Percentiles rank a stretch among this genome's conserved stretches.
phyloP scores from a whole-genome alignment of 2,797 vertebrate species.

The Telmatherina bonti region DNA sequence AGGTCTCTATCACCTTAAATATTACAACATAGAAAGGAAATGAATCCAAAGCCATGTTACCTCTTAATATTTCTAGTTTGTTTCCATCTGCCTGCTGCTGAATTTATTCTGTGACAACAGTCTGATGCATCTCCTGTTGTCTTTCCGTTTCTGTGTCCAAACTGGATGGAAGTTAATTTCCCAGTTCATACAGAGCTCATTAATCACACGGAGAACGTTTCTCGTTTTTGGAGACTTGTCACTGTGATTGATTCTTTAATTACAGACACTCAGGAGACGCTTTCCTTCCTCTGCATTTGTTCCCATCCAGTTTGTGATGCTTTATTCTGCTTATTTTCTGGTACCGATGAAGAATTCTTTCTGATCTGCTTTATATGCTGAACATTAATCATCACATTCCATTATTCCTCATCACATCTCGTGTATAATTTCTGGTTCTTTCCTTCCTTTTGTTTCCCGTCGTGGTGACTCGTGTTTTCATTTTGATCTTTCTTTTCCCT shows the following conservation, averaged over 20 bases:
- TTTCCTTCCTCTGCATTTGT: slow-evolving; percentile 39
- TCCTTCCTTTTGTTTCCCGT: background rate
- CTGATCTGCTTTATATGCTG: slow-evolving; percentile 38
- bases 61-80: background rate
- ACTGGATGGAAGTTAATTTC: slow-evolving; percentile 24
- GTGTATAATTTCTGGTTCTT: background rate
- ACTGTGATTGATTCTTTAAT: slow-evolving; percentile 59
- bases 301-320: slow-evolving; percentile 17
- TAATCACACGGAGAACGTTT: slow-evolving; percentile 41
- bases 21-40: background rate
- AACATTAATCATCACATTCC: background rate
- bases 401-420: slow-evolving; percentile 12
- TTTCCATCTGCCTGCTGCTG: background rate
- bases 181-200: slow-evolving; percentile 41
- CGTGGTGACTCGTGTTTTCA: background rate
- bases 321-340: slow-evolving; percentile 17
- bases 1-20: background rate
- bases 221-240: slow-evolving; percentile 33
- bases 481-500: background rate
- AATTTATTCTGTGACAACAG: background rate
- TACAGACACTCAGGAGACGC: slow-evolving; percentile 22
- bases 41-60: background rate
- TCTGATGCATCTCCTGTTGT: background rate
- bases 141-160: background rate
- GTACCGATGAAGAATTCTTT: slow-evolving; percentile 26